Evolutionary conservation across 2,113 vertebrate species (phyloP).

Genomic region (Tretioscincus oriximinensis): DNA sequence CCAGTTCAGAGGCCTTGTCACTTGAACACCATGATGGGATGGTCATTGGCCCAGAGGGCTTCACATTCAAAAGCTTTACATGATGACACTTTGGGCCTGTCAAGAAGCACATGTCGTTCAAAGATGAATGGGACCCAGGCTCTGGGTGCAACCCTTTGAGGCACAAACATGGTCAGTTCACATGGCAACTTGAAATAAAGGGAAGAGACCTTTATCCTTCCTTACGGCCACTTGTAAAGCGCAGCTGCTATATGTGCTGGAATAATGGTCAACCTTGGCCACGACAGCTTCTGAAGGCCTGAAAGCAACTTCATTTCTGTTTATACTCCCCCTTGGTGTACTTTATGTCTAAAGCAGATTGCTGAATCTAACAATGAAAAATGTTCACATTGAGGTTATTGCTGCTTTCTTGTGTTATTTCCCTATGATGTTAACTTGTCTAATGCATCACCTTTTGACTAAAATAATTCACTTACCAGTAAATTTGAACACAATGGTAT

Average conservation of each 20-base stretch:
- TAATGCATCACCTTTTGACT: background rate
- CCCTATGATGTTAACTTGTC: background rate
- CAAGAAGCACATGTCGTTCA: background rate
- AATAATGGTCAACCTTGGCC: conserved; percentile 12
- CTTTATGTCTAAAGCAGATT: background rate
- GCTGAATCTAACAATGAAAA: too few relatives aligned
- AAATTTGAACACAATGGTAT: background rate
- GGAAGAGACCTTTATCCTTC: background rate
- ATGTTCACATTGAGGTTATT: background rate
- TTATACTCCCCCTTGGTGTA: background rate
- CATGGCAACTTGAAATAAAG: rapidly evolving
- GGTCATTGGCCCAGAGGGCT: background rate
- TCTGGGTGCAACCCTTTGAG: background rate
- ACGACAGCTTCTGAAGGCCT: background rate
- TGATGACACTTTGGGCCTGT: conserved; percentile 42
- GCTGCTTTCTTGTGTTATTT: background rate
- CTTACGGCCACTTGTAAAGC: conserved; percentile 1
- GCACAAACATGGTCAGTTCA: background rate
- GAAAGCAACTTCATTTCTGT: rapidly evolving
- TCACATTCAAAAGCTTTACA: background rate
- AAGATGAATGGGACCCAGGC: background rate
- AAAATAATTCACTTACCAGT: rapidly evolving
- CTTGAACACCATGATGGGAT: background rate
- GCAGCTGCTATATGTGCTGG: conserved; percentile 11
- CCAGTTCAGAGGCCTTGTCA: conserved; percentile 6